Evolutionary conservation across 2,888 invertebrate genomes (phyloP).

Genomic region (Villa cingulata): DNA sequence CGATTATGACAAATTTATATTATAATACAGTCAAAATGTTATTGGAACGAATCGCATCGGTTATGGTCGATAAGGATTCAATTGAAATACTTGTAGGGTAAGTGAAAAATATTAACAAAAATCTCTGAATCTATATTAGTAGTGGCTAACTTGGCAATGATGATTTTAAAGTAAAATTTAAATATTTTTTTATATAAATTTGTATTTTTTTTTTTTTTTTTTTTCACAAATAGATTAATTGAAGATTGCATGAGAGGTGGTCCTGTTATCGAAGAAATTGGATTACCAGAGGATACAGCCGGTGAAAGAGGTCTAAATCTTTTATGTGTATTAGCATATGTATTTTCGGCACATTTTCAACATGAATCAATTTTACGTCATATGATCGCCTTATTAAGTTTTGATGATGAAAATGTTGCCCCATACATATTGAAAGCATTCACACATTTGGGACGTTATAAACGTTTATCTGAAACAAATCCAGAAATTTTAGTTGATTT

Average conservation of each 20-base stretch:
- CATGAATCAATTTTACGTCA: conserved; percentile 70
- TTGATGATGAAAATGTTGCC: conserved; percentile 64
- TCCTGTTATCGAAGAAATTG: conserved; percentile 56
- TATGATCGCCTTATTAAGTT: conserved; percentile 51
- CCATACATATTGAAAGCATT: conserved; percentile 71
- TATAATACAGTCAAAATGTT: conserved; percentile 94
- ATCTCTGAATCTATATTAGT: no score
- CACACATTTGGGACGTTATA: conserved; percentile 76
- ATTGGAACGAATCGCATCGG: conserved; percentile 85
- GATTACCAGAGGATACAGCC: conserved; percentile 66
- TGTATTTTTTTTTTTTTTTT: background rate
- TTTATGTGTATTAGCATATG: conserved; percentile 73
- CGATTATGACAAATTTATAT: conserved; percentile 87
- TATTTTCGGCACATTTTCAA: conserved; percentile 86
- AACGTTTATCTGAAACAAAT: conserved; percentile 66
- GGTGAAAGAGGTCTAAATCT: conserved; percentile 82
- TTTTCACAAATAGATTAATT: conserved; percentile 22
- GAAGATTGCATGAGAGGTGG: conserved; percentile 64
- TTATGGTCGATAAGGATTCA: conserved; percentile 88
- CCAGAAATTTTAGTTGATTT: conserved; percentile 62
- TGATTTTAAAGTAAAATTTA: conserved; percentile 2
- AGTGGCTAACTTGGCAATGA: no score
- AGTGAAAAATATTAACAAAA: conserved; percentile 22
- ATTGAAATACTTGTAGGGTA: conserved; percentile 55
- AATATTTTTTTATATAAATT: background rate